Evolutionary conservation across 2,113 vertebrate species (phyloP), one percentile per base, ranked within the genome.

Genomic region (Halichoerus grypus): DNA sequence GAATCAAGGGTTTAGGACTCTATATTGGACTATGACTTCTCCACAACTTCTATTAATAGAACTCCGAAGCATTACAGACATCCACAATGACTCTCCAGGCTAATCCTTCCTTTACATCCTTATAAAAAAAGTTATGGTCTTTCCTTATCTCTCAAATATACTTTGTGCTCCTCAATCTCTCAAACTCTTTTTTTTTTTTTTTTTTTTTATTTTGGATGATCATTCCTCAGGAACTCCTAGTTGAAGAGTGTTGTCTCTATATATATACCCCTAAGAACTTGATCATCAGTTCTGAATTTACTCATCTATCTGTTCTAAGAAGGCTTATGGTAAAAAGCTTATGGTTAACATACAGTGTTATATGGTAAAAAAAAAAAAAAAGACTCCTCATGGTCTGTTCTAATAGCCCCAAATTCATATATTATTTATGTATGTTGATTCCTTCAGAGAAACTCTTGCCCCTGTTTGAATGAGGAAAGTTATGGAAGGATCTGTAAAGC

Each of bases 21-120:
- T 59, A 36, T 46, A 63, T 80, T 74, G 72, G 49, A 94, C 57
- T 55, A 74, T 88, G 9, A 63, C 42, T 87, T 87, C 9, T 77
- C 11, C 12, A 33, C 15, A 95, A 67, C 49, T 72, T 92, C 63
- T 83, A 65, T 88, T 84, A 33, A 5, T 74, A 46, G 69, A 79
- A 67, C 72, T 71, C 21, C 55, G 88, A 92, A 95, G 14, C 36
- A 86, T 81, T 85, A 80, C n/a, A 89, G 16, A 57, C 31, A 85
- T 74, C 31, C 72, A 51, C 1, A 19, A 51, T 89, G 36, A 93
- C 55, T 81, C 61, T 85, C 36, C 36, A 95, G 49, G 4, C 18
- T 57, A 88, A 63, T 91, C 12, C 3, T 69, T 69, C 24, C 18
- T 57, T 87, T 67, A n/a, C 8, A 82, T 31, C 4, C 36, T 57